Conservation (phyloP, 1,140 invertebrate genomes). For the Belonocnema kinseyi region DNA sequence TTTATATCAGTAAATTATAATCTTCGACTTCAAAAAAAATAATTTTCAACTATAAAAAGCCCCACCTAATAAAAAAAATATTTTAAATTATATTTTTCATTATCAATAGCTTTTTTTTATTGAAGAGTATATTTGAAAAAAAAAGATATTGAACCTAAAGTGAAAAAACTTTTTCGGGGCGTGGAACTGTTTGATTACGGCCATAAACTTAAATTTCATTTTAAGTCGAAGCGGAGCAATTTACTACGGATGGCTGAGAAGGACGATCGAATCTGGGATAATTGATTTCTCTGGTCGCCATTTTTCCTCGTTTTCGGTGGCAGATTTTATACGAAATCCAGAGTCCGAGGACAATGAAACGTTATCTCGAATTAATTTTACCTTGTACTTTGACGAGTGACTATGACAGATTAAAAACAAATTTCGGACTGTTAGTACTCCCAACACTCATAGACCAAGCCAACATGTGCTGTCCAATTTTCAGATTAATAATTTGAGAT, state of each 20-base stretch:
- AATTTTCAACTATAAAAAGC: no score
- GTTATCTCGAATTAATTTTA: slow-evolving; percentile 19
- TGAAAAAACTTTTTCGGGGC: neutral
- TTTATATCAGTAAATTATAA: no score
- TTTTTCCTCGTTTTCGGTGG: slow-evolving; percentile 1
- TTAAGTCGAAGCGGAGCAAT: slow-evolving; percentile 14
- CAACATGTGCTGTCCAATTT: neutral
- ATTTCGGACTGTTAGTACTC: neutral
- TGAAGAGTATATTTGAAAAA: neutral
- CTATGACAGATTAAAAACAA: slow-evolving; percentile 1
- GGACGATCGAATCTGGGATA: slow-evolving; percentile 16
- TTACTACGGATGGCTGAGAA: slow-evolving; percentile 7
- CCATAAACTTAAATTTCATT: slow-evolving; percentile 8
- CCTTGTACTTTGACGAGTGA: neutral
- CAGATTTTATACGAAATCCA: neutral
- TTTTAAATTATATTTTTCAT: no score
- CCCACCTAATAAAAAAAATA: no score
- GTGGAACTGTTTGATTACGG: slow-evolving; percentile 17
- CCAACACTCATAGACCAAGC: neutral
- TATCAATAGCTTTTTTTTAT: no score
- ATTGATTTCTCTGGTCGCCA: slow-evolving; percentile 1
- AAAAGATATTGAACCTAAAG: neutral
- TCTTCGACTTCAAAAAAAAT: no score
- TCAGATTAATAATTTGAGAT: neutral
- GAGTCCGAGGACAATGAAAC: slow-evolving; percentile 2